These are phyloP conservation scores for Semnornis frantzii DNA, from an alignment of 2,113 vertebrate genomes.

Conservation along the genomic window DNA sequence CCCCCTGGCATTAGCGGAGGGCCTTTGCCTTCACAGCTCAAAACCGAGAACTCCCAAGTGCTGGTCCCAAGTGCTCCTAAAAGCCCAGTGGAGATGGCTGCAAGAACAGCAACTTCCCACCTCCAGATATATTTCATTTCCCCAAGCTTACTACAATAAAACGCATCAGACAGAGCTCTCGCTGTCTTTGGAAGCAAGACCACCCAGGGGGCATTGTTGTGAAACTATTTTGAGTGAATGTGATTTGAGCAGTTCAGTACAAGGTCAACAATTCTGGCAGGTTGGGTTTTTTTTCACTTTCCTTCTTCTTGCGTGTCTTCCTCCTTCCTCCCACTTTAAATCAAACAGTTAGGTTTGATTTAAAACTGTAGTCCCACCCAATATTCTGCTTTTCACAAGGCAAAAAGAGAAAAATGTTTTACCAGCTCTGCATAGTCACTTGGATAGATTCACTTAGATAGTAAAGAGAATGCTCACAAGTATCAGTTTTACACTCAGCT, in stretches of 20 bases:
- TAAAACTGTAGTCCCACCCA: not conserved
- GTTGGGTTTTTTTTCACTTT: not conserved
- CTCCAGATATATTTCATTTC: not conserved
- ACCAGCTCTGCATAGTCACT: not conserved
- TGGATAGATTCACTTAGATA: not conserved
- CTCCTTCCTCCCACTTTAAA: not conserved
- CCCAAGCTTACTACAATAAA: not conserved
- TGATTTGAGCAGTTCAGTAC: not conserved
- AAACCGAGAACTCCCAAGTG: not conserved
- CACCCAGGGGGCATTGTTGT: slow-evolving; percentile 3
- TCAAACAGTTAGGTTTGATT: not conserved
- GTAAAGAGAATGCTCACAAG: not conserved
- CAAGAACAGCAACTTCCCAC: not conserved
- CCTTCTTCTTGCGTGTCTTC: not conserved
- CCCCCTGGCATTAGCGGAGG: not conserved
- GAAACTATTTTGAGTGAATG: not conserved
- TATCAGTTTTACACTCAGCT: not conserved
- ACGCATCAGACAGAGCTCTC: not conserved
- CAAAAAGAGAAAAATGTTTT: not conserved
- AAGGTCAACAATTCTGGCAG: not conserved
- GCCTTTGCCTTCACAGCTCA: not conserved
- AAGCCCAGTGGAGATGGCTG: not conserved
- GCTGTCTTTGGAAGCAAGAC: not conserved
- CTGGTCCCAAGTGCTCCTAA: accelerated
- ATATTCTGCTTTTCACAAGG: not conserved